Base-by-base conservation (phyloP, 2,888 invertebrate species). In the Morpho helenor region DNA sequence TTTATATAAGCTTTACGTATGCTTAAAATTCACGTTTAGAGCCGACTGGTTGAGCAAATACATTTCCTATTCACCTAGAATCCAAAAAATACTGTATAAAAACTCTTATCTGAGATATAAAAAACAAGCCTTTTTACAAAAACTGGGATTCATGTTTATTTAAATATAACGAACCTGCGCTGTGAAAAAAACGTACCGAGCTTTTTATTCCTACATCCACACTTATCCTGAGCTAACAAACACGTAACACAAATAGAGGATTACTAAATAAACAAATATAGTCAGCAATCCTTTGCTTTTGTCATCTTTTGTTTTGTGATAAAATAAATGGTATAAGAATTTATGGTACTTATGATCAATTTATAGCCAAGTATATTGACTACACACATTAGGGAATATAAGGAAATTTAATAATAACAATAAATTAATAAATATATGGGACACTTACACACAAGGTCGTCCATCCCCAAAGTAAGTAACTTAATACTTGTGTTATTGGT, bases 201-300 rank as follows among this genome's bases (percentile, higher is more conserved):
- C 8, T 16, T 55, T 9, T 7, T 9, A 16, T 9, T 43, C 10
- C 23, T 22, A 10, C 39, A 39, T 51, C 50, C 51, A 8, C 23
- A 22, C 39, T 56, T 51, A 51, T 56, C 47, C 46, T 44, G n/a
- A 31, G 51, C 46, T 51, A 47, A 51, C 47, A 56, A 45, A 39
- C 52, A 39, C 10, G 16, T 52, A 46, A 46, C 39, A 45, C 39
- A 22, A 39, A 42, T 31, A 8, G 46, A 46, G 56, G 41, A 51
- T 51, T 56, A 56, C 22, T 44, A 10, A 23, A 46, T 41, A 51
- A 42, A 48, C 41, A 42, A 49, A 56, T 56, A 49, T 56, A 49
- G 51, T n/a, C 22, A 16, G 40, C 46, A 45, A 44, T 46, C 50
- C 45, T 45, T 45, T 43, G 16, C 8, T 49, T 40, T 39, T 10